phyloP scores from a whole-genome alignment of 2,888 invertebrate species.

The Ectemnius cavifrons region DNA sequence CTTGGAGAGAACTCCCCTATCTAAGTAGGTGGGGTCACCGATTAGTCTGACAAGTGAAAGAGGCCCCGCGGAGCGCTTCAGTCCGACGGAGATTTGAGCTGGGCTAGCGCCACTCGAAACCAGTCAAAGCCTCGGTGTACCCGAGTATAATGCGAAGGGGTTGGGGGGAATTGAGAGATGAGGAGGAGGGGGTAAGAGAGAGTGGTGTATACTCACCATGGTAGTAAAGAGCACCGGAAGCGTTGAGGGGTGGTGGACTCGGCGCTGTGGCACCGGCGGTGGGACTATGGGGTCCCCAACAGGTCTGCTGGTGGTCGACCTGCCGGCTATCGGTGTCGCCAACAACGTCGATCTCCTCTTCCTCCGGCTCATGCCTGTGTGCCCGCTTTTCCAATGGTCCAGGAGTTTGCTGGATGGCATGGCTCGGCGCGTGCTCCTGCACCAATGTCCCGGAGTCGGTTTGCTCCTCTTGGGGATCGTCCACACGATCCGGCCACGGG shows the following conservation, averaged over 20 bases:
- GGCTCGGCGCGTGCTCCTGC: slow-evolving; percentile 47
- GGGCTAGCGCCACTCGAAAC: slow-evolving; percentile 10
- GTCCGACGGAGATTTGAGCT: neutral
- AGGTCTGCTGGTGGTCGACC: slow-evolving; percentile 78
- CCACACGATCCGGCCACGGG: slow-evolving; percentile 85
- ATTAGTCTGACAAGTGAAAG: neutral
- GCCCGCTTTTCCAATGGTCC: slow-evolving; percentile 70
- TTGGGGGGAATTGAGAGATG: neutral
- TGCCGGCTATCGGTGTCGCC: slow-evolving; percentile 80
- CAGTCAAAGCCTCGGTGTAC: neutral
- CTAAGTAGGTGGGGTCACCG: neutral
- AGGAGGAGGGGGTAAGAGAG: neutral
- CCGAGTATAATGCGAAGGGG: neutral
- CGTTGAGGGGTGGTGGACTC: slow-evolving; percentile 75
- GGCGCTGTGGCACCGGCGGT: slow-evolving; percentile 86
- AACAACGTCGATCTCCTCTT: slow-evolving; percentile 92
- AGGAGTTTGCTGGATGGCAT: slow-evolving; percentile 47
- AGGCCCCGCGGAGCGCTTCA: neutral
- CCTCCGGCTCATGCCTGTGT: slow-evolving; percentile 70
- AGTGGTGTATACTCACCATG: slow-evolving; percentile 67
- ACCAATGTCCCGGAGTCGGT: slow-evolving; percentile 49
- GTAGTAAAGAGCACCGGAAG: slow-evolving; percentile 76
- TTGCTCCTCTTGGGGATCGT: slow-evolving; percentile 74
- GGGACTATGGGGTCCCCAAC: slow-evolving; percentile 87
- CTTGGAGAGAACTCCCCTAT: no score